Percentiles rank a stretch among this genome's conserved stretches.
phyloP scores from a whole-genome alignment of 2,888 invertebrate species.

The Octodonta nipae region DNA sequence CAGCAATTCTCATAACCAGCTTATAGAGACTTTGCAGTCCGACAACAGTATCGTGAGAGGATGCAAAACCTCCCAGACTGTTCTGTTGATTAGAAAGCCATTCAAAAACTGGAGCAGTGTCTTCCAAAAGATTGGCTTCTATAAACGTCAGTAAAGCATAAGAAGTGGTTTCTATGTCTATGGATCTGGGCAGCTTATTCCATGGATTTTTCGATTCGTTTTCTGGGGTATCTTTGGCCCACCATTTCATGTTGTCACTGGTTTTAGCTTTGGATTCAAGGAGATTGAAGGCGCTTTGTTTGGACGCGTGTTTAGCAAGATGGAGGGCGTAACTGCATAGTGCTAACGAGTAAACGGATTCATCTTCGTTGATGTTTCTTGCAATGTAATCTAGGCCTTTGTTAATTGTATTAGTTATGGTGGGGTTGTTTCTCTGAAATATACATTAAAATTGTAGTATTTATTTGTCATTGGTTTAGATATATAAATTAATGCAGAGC shows the following conservation, averaged over 20 bases:
- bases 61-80: slow-evolving; percentile 55
- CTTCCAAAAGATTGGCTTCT: slow-evolving; percentile 35
- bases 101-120: slow-evolving; percentile 51
- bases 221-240: slow-evolving; percentile 49
- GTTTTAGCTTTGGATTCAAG: slow-evolving; percentile 41
- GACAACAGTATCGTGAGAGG: slow-evolving; percentile 65
- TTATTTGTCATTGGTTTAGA: too few species aligned
- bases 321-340: slow-evolving; percentile 66
- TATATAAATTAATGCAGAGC: too few species aligned
- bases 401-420: slow-evolving; percentile 48
- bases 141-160: slow-evolving; percentile 68
- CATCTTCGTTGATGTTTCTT: slow-evolving; percentile 48
- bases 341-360: slow-evolving; percentile 63
- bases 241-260: slow-evolving; percentile 67
- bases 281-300: slow-evolving; percentile 49
- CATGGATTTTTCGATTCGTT: slow-evolving; percentile 51
- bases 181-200: slow-evolving; percentile 51
- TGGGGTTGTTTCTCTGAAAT: slow-evolving; percentile 11
- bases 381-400: slow-evolving; percentile 66
- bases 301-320: slow-evolving; percentile 57
- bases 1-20: slow-evolving; percentile 46
- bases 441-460: neutral
- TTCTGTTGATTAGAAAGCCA: slow-evolving; percentile 63
- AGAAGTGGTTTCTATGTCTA: slow-evolving; percentile 76
- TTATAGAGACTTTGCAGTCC: slow-evolving; percentile 57